Percentiles rank a stretch among this genome's conserved stretches.
Evolutionary conservation across 2,797 vertebrate species (phyloP).

Genomic region (Melopsittacus undulatus): DNA sequence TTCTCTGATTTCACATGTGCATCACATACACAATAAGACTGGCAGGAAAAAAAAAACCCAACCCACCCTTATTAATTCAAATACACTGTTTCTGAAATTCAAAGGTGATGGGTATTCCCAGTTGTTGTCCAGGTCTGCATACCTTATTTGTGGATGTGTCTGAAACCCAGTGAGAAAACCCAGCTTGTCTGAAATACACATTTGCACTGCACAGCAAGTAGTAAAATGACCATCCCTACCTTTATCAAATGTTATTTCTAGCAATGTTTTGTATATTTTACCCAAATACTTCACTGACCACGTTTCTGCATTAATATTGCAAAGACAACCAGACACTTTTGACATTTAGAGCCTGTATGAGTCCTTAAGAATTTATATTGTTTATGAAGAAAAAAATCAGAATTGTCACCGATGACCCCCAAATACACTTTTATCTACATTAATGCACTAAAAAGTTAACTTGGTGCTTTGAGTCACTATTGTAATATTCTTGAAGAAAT

Average conservation of each 20-base stretch:
- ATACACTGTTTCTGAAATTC: neutral
- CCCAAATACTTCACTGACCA: neutral
- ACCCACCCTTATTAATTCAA: neutral
- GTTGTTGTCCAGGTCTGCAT: neutral
- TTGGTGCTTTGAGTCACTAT: neutral
- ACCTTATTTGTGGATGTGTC: neutral
- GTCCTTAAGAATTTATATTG: neutral
- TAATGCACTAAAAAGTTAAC: fast-evolving
- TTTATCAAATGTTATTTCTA: neutral
- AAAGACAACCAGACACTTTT: neutral
- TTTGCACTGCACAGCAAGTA: neutral
- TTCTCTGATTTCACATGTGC: neutral
- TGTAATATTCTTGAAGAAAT: neutral
- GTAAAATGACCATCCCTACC: neutral
- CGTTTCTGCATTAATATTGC: neutral
- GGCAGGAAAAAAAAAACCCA: neutral
- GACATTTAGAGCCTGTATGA: neutral
- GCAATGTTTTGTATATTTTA: neutral
- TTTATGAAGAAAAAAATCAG: neutral
- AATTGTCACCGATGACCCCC: neutral
- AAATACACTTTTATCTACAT: neutral
- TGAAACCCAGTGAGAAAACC: neutral
- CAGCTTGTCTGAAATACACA: neutral
- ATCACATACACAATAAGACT: fast-evolving
- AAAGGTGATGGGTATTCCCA: neutral